phyloP scores from a whole-genome alignment of 2,797 vertebrate genomes.

The Chrosomus eos region DNA sequence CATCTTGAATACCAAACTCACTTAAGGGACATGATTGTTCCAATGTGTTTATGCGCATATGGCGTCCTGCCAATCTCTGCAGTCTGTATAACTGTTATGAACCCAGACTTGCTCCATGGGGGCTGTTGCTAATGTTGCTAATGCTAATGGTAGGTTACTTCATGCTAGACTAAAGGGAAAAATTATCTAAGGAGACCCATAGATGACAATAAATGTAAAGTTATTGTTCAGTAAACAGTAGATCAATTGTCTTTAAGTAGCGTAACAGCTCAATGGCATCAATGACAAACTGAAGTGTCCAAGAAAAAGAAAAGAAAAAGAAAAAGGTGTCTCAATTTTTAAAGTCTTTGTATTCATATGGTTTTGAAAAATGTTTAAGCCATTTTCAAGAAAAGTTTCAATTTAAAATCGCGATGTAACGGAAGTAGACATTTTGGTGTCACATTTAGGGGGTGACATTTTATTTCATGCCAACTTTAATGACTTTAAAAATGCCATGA shows the following conservation, averaged over 20 bases:
- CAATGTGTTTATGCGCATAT: not conserved
- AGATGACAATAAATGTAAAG: not conserved
- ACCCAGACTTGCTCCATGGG: not conserved
- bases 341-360: not conserved
- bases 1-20: slow-evolving; percentile 16
- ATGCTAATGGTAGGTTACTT: not conserved
- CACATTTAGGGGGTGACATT: too few species aligned
- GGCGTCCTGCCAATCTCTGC: not conserved
- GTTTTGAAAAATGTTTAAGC: not conserved
- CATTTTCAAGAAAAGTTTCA: not conserved
- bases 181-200: not conserved
- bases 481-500: not conserved
- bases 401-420: not conserved
- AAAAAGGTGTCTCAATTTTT: not conserved
- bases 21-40: slow-evolving; percentile 8
- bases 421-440: too few species aligned
- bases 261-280: not conserved
- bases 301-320: too few species aligned
- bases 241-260: not conserved
- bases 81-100: not conserved
- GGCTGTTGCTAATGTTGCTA: too few species aligned
- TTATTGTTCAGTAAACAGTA: not conserved
- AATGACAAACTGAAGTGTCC: not conserved
- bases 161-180: not conserved
- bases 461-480: not conserved